These are phyloP conservation scores for Triplophysa dalaica DNA, from an alignment of 2,113 vertebrate genomes.

Conservation along the genomic window DNA sequence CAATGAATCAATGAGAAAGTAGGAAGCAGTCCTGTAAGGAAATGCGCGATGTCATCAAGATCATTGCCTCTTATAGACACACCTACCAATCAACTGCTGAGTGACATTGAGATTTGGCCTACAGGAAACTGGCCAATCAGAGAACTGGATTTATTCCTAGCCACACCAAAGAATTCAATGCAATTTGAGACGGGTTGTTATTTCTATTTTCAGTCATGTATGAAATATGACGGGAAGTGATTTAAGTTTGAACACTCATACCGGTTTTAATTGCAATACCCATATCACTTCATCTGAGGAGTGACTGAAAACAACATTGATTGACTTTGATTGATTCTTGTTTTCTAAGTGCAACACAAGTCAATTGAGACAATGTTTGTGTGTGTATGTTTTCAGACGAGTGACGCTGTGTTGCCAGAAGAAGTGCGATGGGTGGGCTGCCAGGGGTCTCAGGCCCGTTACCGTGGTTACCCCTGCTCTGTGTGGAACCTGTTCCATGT, in stretches of 20 bases:
- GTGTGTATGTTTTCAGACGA: conserved; percentile 55
- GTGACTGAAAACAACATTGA: conserved; percentile 34
- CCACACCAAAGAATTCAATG: not conserved
- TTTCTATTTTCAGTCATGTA: not conserved
- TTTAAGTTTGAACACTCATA: conserved; percentile 2
- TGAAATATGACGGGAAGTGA: not conserved
- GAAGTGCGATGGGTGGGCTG: conserved; percentile 85
- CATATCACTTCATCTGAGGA: conserved; percentile 29
- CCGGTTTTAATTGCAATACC: conserved; percentile 1
- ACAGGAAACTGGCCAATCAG: not conserved
- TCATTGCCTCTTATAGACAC: conserved; percentile 36
- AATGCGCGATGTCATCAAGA: conserved; percentile 59
- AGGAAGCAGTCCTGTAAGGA: conserved; percentile 70
- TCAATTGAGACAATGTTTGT: conserved; percentile 28
- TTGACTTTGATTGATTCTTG: conserved; percentile 30
- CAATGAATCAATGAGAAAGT: conserved; percentile 77
- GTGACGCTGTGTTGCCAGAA: conserved; percentile 70
- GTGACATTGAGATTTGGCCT: conserved; percentile 57
- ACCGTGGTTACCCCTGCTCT: conserved; percentile 86
- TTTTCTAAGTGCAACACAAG: conserved; percentile 10
- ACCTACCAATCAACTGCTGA: conserved; percentile 74
- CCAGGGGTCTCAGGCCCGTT: conserved; percentile 81
- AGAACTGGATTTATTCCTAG: not conserved
- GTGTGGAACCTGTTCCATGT: conserved; percentile 91
- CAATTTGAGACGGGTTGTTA: not conserved